Base-by-base conservation (phyloP, 2,113 vertebrate species). In the Macroglossus sobrinus region DNA sequence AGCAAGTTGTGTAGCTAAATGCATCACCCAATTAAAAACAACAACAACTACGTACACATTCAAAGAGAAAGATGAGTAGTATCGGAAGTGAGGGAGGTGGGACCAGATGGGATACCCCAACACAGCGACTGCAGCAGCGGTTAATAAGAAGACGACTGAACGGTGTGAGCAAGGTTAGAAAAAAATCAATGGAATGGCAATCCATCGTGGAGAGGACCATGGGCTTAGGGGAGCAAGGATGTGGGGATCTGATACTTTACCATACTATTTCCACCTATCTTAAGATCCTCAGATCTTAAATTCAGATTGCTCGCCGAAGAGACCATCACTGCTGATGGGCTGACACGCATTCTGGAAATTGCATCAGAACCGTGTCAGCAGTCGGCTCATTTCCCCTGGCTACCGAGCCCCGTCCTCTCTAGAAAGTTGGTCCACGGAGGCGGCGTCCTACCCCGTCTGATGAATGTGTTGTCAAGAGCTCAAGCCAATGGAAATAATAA, bases 401-500 rank as follows among this genome's bases (percentile, higher is more conserved):
- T 40, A 47, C 50, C 14, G 33, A 5, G 6, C 5, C 11, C 9
- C 3, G 47, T 55, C 66, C 45, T 72, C 61, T 76, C 13, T 33
- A 80, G 79, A 45, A 66, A 18, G 16, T 5, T 19, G n/a, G 30
- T 76, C 90, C 33, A 11, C 0, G 5, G 90, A 90, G 84, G 38
- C 19, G 4, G 35, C 91, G 97, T 97, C 97, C 81, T 28, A 95
- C 88, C 96, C 97, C 96, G 91, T 91, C 97, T 98, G 98, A 98
- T 98, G 97, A 98, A 98, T 97, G 97, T 71, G 63, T 96, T 97
- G 98, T 98, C 98, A 97, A 96, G 97, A 96, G 97, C 97, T 97
- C 98, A 97, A 95, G 98, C 97, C 98, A 98, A 98, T 97, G 97
- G 98, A 98, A 97, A 98, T 98, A 98, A 98, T 98, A 97, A 97